Evolutionary conservation across 2,797 vertebrate species (phyloP).

Genomic region (Takifugu ocellatus): DNA sequence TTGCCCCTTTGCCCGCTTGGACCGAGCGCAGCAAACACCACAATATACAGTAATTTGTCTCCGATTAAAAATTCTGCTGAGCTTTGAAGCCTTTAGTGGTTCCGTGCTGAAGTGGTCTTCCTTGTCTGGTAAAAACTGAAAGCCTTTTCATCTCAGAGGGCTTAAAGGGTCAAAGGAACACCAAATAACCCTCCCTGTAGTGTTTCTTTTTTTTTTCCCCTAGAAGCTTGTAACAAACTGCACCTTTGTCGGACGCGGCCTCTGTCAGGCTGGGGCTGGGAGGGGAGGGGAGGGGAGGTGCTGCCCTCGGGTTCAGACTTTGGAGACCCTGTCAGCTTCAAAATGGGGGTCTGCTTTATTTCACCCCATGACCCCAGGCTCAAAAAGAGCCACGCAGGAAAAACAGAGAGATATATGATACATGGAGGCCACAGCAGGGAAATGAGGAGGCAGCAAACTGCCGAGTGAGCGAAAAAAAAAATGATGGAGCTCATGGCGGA

Average conservation of each 20-base stretch:
- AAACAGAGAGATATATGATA: constrained; percentile 81
- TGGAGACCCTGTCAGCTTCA: constrained; percentile 77
- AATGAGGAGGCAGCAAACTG: constrained; percentile 69
- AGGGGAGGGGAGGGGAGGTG: constrained; percentile 18
- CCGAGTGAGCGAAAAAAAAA: constrained; percentile 65
- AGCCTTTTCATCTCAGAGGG: constrained; percentile 76
- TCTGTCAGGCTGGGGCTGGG: constrained; percentile 65
- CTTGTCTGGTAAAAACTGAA: constrained; percentile 73
- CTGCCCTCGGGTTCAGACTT: constrained; percentile 75
- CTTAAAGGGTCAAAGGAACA: constrained; percentile 78
- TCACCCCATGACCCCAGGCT: constrained; percentile 77
- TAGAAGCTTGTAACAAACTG: constrained; percentile 75
- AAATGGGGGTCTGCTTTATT: constrained; percentile 82
- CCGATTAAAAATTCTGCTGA: constrained; percentile 78
- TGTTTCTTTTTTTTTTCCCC: constrained; percentile 50
- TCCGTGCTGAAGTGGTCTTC: constrained; percentile 69
- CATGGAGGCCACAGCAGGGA: constrained; percentile 68
- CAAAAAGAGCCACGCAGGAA: constrained; percentile 76
- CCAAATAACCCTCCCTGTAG: constrained; percentile 75
- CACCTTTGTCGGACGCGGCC: constrained; percentile 77
- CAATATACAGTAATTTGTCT: constrained; percentile 73
- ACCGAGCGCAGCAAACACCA: constrained; percentile 39
- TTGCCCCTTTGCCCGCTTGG: constrained; percentile 48
- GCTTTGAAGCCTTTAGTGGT: constrained; percentile 65
- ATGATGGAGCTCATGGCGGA: constrained; percentile 69